Conservation (phyloP, 1,140 invertebrate genomes). For the Cardiocondyla obscurior region DNA sequence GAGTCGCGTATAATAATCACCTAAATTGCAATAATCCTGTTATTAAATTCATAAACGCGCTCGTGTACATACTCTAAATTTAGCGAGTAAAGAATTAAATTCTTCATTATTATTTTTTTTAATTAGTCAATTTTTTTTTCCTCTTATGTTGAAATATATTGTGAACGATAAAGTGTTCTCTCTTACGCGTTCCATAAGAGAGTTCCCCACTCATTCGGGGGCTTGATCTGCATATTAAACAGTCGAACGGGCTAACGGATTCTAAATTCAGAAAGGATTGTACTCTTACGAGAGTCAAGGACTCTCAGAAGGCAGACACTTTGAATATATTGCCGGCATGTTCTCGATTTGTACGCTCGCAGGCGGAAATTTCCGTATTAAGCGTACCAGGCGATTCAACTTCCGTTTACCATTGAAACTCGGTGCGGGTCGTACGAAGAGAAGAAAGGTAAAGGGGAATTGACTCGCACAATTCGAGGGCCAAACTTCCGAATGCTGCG, state of each 20-base stretch:
- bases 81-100: not conserved
- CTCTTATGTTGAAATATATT: too few relatives aligned
- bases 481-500: slow-evolving; percentile 62
- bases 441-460: slow-evolving; percentile 54
- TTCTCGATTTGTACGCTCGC: slow-evolving; percentile 54
- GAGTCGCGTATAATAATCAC: slow-evolving; percentile 18
- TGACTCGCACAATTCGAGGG: slow-evolving; percentile 54
- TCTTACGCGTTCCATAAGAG: not conserved
- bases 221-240: slow-evolving; percentile 30
- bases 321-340: slow-evolving; percentile 52
- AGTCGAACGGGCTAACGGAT: slow-evolving; percentile 18
- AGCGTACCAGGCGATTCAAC: slow-evolving; percentile 39
- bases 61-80: not conserved
- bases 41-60: not conserved
- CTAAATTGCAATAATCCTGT: not conserved
- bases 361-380: slow-evolving; percentile 61
- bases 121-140: too few relatives aligned
- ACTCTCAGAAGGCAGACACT: slow-evolving; percentile 40
- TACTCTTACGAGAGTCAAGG: slow-evolving; percentile 28
- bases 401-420: slow-evolving; percentile 58
- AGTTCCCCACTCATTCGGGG: not conserved
- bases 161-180: not conserved
- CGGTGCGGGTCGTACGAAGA: slow-evolving; percentile 36
- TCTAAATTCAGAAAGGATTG: slow-evolving; percentile 43
- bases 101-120: too few relatives aligned